A percentile compares a stretch with the other conserved stretches of the same genome.
These are phyloP conservation scores for Laupala kohalensis DNA, from an alignment of 1,140 invertebrate genomes.

Conservation along the genomic window DNA sequence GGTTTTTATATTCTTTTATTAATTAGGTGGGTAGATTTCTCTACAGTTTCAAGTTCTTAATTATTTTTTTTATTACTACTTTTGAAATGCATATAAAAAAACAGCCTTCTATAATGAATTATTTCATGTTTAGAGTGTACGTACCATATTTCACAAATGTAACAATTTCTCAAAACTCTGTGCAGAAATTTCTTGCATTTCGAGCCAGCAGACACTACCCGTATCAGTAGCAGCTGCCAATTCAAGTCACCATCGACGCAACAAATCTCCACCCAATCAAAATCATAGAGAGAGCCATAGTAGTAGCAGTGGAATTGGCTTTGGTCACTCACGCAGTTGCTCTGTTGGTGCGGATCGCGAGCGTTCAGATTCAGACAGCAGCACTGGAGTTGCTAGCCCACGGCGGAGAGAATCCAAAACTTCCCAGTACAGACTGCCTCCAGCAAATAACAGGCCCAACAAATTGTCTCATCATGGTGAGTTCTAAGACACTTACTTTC, in stretches of 20 bases:
- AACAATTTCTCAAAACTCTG: neutral
- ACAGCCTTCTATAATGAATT: no score
- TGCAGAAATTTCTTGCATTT: conserved; percentile 24
- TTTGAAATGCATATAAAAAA: neutral
- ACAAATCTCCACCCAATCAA: conserved; percentile 1
- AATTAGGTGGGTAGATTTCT: no score
- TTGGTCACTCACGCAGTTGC: conserved; percentile 9
- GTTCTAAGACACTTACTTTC: no score
- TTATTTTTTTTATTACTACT: neutral
- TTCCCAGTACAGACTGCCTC: conserved; percentile 1
- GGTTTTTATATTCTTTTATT: no score
- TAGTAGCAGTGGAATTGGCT: conserved; percentile 1
- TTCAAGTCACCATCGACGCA: conserved; percentile 9
- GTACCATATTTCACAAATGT: no score
- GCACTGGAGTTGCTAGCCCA: conserved; percentile 4
- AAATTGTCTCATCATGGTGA: conserved; percentile 4
- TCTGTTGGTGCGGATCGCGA: conserved; percentile 4
- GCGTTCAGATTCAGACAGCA: conserved; percentile 13
- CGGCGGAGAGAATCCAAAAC: conserved; percentile 3
- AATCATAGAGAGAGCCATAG: conserved; percentile 2
- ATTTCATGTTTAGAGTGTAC: no score
- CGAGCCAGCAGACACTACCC: conserved; percentile 23
- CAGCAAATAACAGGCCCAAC: conserved; percentile 1
- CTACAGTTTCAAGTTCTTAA: no score
- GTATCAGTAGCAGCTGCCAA: conserved; percentile 14